Evolutionary conservation across 2,797 vertebrate genomes (phyloP).

Genomic region (Melopsittacus undulatus): DNA sequence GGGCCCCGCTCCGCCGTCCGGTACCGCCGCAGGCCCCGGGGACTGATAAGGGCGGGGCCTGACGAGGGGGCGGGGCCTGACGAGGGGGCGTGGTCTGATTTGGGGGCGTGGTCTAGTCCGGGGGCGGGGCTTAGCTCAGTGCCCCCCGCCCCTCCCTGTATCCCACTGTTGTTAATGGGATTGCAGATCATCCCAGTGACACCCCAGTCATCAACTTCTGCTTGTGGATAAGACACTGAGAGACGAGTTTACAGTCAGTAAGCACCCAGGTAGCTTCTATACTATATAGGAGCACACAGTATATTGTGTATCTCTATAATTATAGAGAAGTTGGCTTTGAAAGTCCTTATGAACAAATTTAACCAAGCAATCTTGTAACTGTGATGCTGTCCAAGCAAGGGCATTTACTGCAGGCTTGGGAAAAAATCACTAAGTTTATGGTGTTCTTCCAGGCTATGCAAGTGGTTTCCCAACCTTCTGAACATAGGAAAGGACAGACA

Average conservation of each 20-base stretch:
- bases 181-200: background rate
- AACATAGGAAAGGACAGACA: background rate
- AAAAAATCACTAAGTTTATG: background rate
- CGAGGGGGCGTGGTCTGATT: too few relatives aligned
- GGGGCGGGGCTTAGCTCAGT: too few relatives aligned
- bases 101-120: too few relatives aligned
- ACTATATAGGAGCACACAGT: background rate
- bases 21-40: too few relatives aligned
- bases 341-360: background rate
- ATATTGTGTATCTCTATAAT: too few relatives aligned
- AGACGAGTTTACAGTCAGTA: background rate
- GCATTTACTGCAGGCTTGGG: background rate
- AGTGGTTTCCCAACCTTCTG: background rate
- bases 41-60: too few relatives aligned
- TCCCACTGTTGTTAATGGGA: background rate
- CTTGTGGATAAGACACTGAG: background rate
- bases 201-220: background rate
- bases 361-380: background rate
- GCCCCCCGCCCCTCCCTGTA: too few relatives aligned
- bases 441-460: background rate
- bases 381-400: background rate
- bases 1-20: accelerated
- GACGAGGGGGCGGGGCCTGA: too few relatives aligned
- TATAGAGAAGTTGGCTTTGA: background rate
- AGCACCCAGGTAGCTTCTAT: background rate